Evolutionary conservation across 1,140 invertebrate genomes (phyloP).

Genomic region (Aphis gossypii): DNA sequence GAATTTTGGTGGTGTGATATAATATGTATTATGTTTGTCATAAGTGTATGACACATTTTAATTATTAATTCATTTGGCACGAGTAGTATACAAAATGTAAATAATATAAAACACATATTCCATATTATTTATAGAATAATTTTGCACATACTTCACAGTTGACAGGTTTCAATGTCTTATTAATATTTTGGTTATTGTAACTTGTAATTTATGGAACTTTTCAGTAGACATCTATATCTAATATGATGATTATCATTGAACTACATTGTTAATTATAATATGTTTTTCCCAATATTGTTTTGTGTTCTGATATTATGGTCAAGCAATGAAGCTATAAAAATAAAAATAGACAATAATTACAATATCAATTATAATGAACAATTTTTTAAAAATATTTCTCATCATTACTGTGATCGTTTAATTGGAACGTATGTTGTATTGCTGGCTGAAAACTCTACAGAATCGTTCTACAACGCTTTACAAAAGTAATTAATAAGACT

Average conservation of each 20-base stretch:
- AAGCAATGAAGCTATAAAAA: background rate
- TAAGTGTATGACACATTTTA: background rate
- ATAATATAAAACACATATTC: background rate
- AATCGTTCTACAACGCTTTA: conserved; percentile 31
- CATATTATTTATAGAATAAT: background rate
- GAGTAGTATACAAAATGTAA: background rate
- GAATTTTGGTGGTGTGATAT: background rate
- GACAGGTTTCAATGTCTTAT: background rate
- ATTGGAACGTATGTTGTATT: background rate
- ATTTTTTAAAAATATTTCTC: background rate
- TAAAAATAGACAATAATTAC: background rate
- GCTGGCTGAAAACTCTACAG: background rate
- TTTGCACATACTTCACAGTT: background rate
- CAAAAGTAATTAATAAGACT: background rate
- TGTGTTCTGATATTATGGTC: background rate
- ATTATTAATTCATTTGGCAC: background rate
- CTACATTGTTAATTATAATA: too few relatives aligned
- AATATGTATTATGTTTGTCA: background rate
- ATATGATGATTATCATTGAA: background rate
- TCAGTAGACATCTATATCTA: background rate
- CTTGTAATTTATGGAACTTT: background rate
- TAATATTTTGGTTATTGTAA: background rate
- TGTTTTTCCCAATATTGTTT: background rate
- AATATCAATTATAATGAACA: background rate
- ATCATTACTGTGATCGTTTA: conserved; percentile 1